Evolutionary conservation across 2,113 vertebrate genomes (phyloP), one percentile per base, ranked within the genome.

Genomic region (Nibea coibor): DNA sequence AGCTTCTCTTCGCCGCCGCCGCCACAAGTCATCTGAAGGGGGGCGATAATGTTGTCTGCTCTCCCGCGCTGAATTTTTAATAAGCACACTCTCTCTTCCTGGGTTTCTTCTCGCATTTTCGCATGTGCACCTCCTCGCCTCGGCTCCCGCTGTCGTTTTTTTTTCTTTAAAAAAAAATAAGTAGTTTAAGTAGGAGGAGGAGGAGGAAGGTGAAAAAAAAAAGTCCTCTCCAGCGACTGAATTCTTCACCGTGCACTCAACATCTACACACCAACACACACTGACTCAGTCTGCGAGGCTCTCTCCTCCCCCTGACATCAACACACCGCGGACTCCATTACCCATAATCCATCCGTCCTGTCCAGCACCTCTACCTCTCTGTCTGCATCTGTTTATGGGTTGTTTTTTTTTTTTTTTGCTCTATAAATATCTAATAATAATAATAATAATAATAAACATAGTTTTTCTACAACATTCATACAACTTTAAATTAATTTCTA

Each of bases 271-370:
- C 69, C 61, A 26, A 89, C 84, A 76, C 72, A 73, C 68, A 56
- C 56, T 4, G 81, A 61, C 68, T 56, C 57, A 42, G 77, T 54
- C 76, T 64, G 54, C 35, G 69, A 71, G 61, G 39, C 72, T 80
- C 70, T 81, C 89, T 91, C 90, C 75, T 84, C 87, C 90, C 88
- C 78, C 89, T 78, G 83, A 85, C 90, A 85, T 83, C 86, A 54
- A 90, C 87, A 67, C 78, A 48, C 61, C 14, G 63, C 84, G 85
- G 63, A 94, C 84, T 90, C 70, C 16, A 80, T 92, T 95, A 92
- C 95, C 95, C 95, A 95, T 5, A 92, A 95, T n/a, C 75, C 93
- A 81, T 54, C 75, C 47, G 75, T 63, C 59, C 48, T 3, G 31
- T 56, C 78, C 72, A 43, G 20, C 54, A 5, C 42, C 64, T 50